Conservation (phyloP, 1,140 invertebrate genomes). For the Pseudomyrmex dendroicus region DNA sequence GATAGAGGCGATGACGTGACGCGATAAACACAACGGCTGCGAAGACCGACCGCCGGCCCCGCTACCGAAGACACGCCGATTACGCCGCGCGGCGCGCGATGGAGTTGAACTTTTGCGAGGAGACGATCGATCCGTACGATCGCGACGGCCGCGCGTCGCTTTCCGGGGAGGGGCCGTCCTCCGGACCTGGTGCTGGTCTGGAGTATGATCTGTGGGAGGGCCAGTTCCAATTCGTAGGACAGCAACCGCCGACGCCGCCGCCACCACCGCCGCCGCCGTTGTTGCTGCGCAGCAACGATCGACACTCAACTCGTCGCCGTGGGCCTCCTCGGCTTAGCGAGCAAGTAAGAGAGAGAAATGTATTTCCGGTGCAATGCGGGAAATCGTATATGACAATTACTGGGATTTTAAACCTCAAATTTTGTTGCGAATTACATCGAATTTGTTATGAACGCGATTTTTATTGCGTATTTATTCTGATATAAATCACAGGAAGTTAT, state of each 20-base stretch:
- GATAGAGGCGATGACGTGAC: constrained; percentile 69
- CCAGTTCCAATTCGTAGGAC: constrained; percentile 92
- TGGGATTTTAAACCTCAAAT: background rate
- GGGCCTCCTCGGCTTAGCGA: constrained; percentile 65
- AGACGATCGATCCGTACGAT: constrained; percentile 54
- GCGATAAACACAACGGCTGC: constrained; percentile 56
- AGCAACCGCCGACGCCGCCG: constrained; percentile 43
- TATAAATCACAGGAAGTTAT: no score
- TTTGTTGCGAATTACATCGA: background rate
- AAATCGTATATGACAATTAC: background rate
- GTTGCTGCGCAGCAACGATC: constrained; percentile 11
- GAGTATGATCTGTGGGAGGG: constrained; percentile 95
- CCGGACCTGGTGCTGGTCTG: constrained; percentile 81
- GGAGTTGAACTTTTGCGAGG: constrained; percentile 51
- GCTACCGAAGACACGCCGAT: constrained; percentile 15
- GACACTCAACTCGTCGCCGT: constrained; percentile 60
- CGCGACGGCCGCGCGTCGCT: constrained; percentile 59
- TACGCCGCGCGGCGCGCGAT: constrained; percentile 48
- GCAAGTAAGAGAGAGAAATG: constrained; percentile 75
- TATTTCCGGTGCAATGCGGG: background rate
- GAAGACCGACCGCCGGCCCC: constrained; percentile 27
- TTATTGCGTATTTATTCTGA: background rate
- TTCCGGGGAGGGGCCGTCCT: constrained; percentile 67
- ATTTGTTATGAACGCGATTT: background rate
- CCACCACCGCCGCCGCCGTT: background rate